Evolutionary conservation across 1,140 invertebrate species (phyloP), one percentile per base, ranked within the genome.

Genomic region (Copidosoma floridanum): DNA sequence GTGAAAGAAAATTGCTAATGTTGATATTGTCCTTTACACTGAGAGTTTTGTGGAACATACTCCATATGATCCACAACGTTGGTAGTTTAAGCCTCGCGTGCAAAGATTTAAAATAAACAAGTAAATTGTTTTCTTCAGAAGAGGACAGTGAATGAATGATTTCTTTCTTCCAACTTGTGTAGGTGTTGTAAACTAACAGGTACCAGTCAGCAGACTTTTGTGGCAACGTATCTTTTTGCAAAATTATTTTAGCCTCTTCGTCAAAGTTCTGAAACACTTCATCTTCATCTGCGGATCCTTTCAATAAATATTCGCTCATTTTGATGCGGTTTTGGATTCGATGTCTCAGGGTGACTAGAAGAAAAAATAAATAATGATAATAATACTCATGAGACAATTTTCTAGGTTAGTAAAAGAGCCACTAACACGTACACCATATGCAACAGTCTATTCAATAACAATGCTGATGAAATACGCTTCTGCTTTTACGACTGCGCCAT

Each of bases 11-110:
- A 35, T 37, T 11, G 14, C 48, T 14, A n/a, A 57, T 57, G 16
- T 57, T 37, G 8, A 57, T 47, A 38, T 47, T 47, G 5, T 37
- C 32, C 14, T 37, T 35, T 20, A 18, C 6, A 37, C 21, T 54
- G 1, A 54, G 27, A 2, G 35, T 54, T 12, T 23, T 24, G n/a
- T 29, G 10, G 0, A 54, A 20, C 37, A 41, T 41, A 27, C 21
- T 24, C 37, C 37, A 41, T n/a, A 41, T 52, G 18, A 54, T 62
- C 60, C 60, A 62, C 18, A 57, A 24, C 21, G 52, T 62, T 18
- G 38, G 20, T 7, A 41, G 60, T 50, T n/a, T n/a, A n/a, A n/a
- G n/a, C n/a, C n/a, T n/a, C n/a, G n/a, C n/a, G n/a, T n/a, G n/a
- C n/a, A n/a, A n/a, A n/a, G n/a, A n/a, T n/a, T n/a, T n/a, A n/a